Base-by-base conservation (phyloP, 30 jellyfish, hydroid and myxozoan species). In the Hydractinia echinata region DNA sequence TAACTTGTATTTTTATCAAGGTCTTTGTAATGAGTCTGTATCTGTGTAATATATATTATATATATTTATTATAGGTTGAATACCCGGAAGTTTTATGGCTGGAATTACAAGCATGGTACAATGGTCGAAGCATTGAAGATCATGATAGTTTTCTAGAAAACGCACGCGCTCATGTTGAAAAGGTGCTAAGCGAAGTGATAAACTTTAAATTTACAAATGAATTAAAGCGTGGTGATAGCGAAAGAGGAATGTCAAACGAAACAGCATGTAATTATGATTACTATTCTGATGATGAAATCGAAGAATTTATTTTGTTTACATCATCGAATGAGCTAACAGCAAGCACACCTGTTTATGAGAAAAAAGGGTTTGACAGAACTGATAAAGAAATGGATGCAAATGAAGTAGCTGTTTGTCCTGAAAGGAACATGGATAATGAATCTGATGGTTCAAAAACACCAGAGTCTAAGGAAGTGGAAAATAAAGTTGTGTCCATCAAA, bases 41-140 rank as follows among this genome's bases (percentile, higher is more conserved):
- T n/a, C n/a, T n/a, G n/a, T n/a, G n/a, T n/a, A n/a, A n/a, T n/a
- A n/a, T n/a, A n/a, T n/a, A n/a, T n/a, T n/a, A n/a, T n/a, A n/a
- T n/a, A 6, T 64, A 51, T 64, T 64, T 8, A 64, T n/a, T 50
- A 73, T 90, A 89, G 71, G 94, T 85, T 9, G 93, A 77, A 16
- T 85, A 76, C 79, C 88, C 85, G 53, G 95, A 84, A 56, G 76
- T 89, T 4, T 82, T 89, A 72, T 89, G 97, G 97, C 88, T 89
- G 15, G 95, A 89, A 66, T 84, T 89, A 67, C 90, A 86, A 53
- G 97, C 97, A 51, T 76, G 95, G 95, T 89, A 78, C 14, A 55
- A 54, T 66, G 95, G 90, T 7, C 53, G 88, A 18, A 76, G 80
- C 62, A 71, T 89, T 61, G 90, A 81, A 56, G 93, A 84, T 21